A percentile compares a stretch with the other conserved stretches of the same genome.
Evolutionary conservation across 2,888 invertebrate genomes (phyloP).

Genomic region (Lycophotia porphyrea): DNA sequence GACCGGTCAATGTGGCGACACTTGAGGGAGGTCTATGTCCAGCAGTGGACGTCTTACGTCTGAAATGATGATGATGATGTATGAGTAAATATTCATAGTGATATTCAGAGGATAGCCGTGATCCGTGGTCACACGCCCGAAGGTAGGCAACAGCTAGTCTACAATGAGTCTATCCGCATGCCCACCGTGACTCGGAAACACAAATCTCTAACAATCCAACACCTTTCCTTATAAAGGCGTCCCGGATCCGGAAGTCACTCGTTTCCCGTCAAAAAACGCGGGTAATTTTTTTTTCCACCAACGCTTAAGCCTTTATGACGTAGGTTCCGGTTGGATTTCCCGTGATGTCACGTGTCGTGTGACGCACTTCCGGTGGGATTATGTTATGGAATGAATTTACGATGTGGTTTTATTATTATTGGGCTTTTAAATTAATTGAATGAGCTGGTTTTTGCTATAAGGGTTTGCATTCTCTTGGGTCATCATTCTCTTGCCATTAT

Average conservation of each 20-base stretch:
- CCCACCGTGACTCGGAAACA: slow-evolving; percentile 41
- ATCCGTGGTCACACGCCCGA: too few species aligned
- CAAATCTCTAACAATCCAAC: slow-evolving; percentile 67
- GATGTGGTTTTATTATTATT: slow-evolving; percentile 47
- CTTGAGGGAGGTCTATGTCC: too few species aligned
- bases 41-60: too few species aligned
- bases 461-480: background rate
- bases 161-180: slow-evolving; percentile 7
- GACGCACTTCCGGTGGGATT: slow-evolving; percentile 68
- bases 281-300: slow-evolving; percentile 85
- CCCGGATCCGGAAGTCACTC: slow-evolving; percentile 82
- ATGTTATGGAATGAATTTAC: slow-evolving; percentile 52
- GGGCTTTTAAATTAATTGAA: slow-evolving; percentile 38
- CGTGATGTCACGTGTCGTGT: slow-evolving; percentile 79
- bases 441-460: background rate
- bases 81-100: too few species aligned
- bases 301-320: slow-evolving; percentile 85
- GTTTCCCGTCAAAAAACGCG: slow-evolving; percentile 86
- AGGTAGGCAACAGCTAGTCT: too few species aligned
- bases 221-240: slow-evolving; percentile 66
- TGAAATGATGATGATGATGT: too few species aligned
- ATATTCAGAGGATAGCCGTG: too few species aligned
- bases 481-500: too few species aligned
- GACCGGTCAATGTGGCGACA: too few species aligned
- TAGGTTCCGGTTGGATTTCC: slow-evolving; percentile 82